A percentile compares a stretch with the other conserved stretches of the same genome.
Conservation (phyloP, 2,113 vertebrate species). For the Lasiurus cinereus region DNA sequence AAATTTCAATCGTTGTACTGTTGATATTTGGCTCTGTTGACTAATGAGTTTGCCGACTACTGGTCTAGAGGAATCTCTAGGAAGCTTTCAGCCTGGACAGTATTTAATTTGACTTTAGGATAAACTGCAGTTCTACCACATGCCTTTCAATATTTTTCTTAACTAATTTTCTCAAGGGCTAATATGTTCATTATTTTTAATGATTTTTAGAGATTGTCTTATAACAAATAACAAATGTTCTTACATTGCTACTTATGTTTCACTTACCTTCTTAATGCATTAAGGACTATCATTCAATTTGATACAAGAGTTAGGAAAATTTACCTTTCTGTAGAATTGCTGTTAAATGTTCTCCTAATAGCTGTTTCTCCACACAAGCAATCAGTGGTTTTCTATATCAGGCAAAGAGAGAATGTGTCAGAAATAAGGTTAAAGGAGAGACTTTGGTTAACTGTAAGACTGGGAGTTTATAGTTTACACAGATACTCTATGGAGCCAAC, state of each 20-base stretch:
- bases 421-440: neutral
- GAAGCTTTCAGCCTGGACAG: rapidly evolving
- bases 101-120: neutral
- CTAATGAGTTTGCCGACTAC: no score
- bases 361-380: slow-evolving; percentile 91
- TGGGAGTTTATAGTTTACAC: rapidly evolving
- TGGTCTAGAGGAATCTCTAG: neutral
- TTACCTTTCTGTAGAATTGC: slow-evolving; percentile 92
- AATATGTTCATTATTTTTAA: neutral
- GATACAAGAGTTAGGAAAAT: neutral
- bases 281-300: neutral
- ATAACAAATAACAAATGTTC: neutral
- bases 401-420: slow-evolving; percentile 52
- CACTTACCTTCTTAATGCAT: neutral
- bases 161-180: neutral
- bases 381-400: slow-evolving; percentile 89
- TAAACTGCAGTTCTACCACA: neutral
- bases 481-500: neutral
- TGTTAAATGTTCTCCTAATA: slow-evolving; percentile 90
- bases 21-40: no score
- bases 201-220: neutral
- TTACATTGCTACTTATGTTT: neutral
- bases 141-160: neutral
- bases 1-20: no score
- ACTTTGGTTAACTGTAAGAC: rapidly evolving